Evolutionary conservation across 2,797 vertebrate genomes (phyloP), one percentile per base, ranked within the genome.

Genomic region (Fistularia tabacaria): DNA sequence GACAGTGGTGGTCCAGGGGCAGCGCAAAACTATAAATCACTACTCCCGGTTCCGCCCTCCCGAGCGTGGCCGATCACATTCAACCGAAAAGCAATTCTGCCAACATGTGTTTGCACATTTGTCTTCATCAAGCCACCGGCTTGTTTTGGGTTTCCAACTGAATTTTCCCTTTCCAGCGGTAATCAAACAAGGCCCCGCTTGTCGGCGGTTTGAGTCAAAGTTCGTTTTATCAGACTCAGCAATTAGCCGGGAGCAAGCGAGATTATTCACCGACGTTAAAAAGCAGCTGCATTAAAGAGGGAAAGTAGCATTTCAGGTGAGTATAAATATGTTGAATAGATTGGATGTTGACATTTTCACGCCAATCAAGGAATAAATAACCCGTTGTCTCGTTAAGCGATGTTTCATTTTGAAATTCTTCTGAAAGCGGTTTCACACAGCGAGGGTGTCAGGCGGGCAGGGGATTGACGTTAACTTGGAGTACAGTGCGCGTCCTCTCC

Each of bases 51-150:
- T 89, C 87, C 80, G 79, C 88, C 90, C 84, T 89, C 87, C 77
- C 83, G 83, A 91, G 88, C 81, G 82, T 81, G 83, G 85, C 84
- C 81, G 84, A 89, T 90, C 87, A 90, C 84, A 77, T 82, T 89
- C 87, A 77, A 86, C 74, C 86, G 89, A 90, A 91, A 91, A 92
- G 89, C 91, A 92, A 92, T 92, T 91, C 90, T 91, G 89, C 89
- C 88, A 89, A 89, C 86, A 86, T 85, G 85, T 78, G 88, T 91
- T 90, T 88, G 79, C 85, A 89, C 91, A 92, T 92, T 92, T 89
- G 89, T 92, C 91, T 92, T 92, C 89, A 92, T 92, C 89, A 92
- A 25, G 80, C 77, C 69, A 38, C 71, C 77, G 88, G 85, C 83
- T 88, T 89, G 87, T 88, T 91, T 89, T 84, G 84, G 86, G 79